Base-by-base conservation (phyloP, 2,113 vertebrate genomes). In the Podilymbus podiceps region DNA sequence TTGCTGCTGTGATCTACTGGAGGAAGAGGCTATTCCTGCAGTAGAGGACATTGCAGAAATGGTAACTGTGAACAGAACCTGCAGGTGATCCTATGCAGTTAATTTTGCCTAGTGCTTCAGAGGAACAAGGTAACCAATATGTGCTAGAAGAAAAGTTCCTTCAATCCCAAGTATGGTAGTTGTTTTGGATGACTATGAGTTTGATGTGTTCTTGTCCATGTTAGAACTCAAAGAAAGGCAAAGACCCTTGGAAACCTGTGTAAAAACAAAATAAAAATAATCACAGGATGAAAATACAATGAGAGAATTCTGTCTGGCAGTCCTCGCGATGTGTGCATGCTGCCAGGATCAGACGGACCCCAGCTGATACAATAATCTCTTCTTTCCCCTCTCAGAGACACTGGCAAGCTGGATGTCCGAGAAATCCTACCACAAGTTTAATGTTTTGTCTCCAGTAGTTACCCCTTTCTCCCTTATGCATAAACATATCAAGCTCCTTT, bases 291-390 rank as follows among this genome's bases (percentile, higher is more conserved):
- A 71, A 17, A 76, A 13, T 0, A 2, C 20, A 64, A 5, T 15
- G 53, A 53, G 66, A 50, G 55, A 30, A 24, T 55, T 52, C 15
- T 64, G 38, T 33, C 27, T 72, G 62, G 14, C 8, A 1, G 16
- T 46, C 16, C 9, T 13, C 2, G 0, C 20, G 58, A 2, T 0
- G 2, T 7, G 8, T 23, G 23, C 19, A 20, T 46, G 8, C 27
- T 73, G 38, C 28, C 18, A 9, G 40, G 28, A 20, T 35, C 72
- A 56, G 30, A 80, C 4, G 14, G 20, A 69, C 60, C n/a, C 47
- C 73, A 53, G 18, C 31, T 79, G 3, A 8, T 40, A 21, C 1
- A 4, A 1, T 31, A 47, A 78, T 19, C 38, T 63, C 38, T 69
- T 66, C 2, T 0, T 12, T 44, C 31, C 27, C 24, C 8, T 1